phyloP scores from a whole-genome alignment of 2,888 invertebrate genomes.

The Dusona sp. region DNA sequence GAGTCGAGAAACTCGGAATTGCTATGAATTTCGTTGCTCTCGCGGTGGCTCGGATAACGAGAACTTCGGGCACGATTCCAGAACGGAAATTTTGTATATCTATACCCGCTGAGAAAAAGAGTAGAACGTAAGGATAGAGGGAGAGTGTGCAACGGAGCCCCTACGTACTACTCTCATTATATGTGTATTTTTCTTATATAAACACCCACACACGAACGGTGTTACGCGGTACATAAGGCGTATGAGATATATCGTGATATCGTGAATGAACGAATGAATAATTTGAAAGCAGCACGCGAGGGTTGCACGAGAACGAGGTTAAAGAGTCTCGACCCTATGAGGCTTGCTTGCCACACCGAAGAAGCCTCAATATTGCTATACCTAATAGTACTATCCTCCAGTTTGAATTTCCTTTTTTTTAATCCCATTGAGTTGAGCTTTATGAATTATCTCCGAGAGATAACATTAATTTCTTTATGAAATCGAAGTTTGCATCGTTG shows the following conservation, averaged over 20 bases:
- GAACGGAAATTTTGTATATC: slow-evolving; percentile 25
- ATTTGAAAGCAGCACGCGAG: slow-evolving; percentile 65
- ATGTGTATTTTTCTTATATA: slow-evolving; percentile 17
- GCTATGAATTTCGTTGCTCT: slow-evolving; percentile 62
- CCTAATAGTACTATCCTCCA: background rate
- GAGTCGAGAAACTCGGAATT: slow-evolving; percentile 60
- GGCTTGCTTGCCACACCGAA: slow-evolving; percentile 40
- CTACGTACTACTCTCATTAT: slow-evolving; percentile 4
- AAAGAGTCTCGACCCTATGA: slow-evolving; percentile 59
- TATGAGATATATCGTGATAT: slow-evolving; percentile 47
- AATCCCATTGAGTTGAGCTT: background rate
- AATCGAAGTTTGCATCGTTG: too few species aligned
- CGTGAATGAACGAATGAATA: slow-evolving; percentile 69
- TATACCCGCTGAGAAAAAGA: background rate
- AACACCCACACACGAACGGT: background rate
- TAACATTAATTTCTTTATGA: background rate
- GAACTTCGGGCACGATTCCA: slow-evolving; percentile 54
- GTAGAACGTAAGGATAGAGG: slow-evolving; percentile 29
- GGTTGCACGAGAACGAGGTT: slow-evolving; percentile 64
- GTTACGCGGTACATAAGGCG: slow-evolving; percentile 24
- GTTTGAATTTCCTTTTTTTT: slow-evolving; percentile 2
- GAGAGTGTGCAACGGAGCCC: slow-evolving; percentile 14
- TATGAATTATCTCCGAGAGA: slow-evolving; percentile 4
- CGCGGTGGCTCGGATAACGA: slow-evolving; percentile 50
- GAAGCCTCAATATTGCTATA: slow-evolving; percentile 32